phyloP scores from a whole-genome alignment of 2,113 vertebrate species.

The Leucopsar rothschildi region DNA sequence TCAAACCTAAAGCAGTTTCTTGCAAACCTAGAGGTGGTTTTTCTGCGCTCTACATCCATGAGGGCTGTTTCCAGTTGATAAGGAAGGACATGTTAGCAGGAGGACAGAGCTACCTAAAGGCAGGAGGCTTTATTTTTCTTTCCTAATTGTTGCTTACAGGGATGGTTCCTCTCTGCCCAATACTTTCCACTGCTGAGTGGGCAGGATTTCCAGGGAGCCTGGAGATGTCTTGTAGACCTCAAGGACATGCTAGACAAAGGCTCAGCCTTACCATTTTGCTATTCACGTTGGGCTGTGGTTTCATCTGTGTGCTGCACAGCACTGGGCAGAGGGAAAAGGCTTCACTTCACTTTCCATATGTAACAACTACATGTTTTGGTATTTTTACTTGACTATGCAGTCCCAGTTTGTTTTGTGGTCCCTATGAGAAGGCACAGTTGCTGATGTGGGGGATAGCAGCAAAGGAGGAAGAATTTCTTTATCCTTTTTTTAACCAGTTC shows the following conservation, averaged over 20 bases:
- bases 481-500: neutral
- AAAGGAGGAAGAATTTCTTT: neutral
- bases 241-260: neutral
- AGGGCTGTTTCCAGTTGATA: neutral
- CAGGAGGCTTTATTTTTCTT: neutral
- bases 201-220: neutral
- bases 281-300: neutral
- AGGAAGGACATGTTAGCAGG: neutral
- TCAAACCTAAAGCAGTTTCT: neutral
- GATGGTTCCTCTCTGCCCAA: neutral
- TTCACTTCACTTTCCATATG: neutral
- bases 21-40: neutral
- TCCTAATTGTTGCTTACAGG: neutral
- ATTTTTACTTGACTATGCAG: neutral
- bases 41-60: neutral
- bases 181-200: neutral
- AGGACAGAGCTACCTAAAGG: neutral
- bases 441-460: neutral
- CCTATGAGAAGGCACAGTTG: neutral
- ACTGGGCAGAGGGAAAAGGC: neutral
- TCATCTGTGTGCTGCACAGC: neutral
- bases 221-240: neutral
- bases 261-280: accelerated
- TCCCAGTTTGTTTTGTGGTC: neutral
- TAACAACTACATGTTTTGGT: neutral